Evolutionary conservation across 1,140 invertebrate genomes (phyloP).

Genomic region (Listronotus oregonensis): DNA sequence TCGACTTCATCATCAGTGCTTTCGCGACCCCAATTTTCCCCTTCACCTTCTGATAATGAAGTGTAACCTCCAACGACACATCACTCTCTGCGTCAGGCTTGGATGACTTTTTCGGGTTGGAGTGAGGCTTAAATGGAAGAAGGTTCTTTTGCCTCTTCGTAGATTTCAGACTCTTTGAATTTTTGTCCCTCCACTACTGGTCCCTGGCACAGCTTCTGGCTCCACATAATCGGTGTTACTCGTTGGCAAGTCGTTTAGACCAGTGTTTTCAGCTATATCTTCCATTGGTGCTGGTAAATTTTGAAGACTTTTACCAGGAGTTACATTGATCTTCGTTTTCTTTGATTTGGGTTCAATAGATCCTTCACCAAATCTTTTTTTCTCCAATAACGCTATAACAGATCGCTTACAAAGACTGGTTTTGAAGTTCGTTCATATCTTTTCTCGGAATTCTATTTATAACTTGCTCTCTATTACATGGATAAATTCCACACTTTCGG

Average conservation of each 20-base stretch:
- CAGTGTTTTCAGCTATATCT: background rate
- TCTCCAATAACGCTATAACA: background rate
- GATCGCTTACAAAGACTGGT: background rate
- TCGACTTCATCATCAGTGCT: background rate
- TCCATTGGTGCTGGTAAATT: background rate
- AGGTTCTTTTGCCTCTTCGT: background rate
- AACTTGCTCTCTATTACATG: background rate
- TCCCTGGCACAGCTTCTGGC: background rate
- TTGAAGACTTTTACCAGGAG: background rate
- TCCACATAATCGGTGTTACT: background rate
- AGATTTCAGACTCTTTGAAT: background rate
- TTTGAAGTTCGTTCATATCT: background rate
- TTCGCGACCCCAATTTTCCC: background rate
- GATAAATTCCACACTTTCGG: background rate
- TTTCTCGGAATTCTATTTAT: background rate
- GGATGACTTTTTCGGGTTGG: background rate
- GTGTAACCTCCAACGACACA: background rate
- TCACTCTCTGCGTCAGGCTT: background rate
- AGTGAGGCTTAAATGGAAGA: background rate
- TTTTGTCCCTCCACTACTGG: background rate
- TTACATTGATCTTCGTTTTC: background rate
- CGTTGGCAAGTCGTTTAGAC: background rate
- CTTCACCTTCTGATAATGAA: slow-evolving; percentile 2
- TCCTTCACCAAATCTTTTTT: slow-evolving; percentile 2
- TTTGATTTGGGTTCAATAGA: background rate